These are phyloP conservation scores for Styela clava DNA, from an alignment of 23 tunicate genomes.

Conservation along the genomic window DNA sequence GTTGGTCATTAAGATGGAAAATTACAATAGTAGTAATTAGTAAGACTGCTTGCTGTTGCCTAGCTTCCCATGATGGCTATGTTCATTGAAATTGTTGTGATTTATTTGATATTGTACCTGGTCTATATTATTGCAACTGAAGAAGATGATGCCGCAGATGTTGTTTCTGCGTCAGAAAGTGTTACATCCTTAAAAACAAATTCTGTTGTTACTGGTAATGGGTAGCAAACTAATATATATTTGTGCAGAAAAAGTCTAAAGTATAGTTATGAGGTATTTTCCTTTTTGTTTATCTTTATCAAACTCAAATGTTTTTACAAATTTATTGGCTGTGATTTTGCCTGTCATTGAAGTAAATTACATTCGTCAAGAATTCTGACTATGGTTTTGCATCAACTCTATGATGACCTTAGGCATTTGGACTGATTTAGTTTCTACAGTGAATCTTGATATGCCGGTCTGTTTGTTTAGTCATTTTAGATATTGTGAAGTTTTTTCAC, in stretches of 20 bases:
- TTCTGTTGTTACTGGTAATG: background rate
- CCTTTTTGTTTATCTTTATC: too few species aligned
- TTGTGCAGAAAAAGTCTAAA: too few species aligned
- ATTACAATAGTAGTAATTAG: too few species aligned
- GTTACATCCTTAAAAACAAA: background rate
- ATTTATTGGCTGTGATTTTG: too few species aligned
- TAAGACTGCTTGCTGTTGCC: too few species aligned
- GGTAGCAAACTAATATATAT: too few species aligned
- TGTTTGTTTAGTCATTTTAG: background rate
- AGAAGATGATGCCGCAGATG: conserved; percentile 25
- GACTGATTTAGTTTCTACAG: background rate
- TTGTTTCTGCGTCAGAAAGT: background rate
- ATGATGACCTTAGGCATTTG: background rate
- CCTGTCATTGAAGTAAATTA: too few species aligned
- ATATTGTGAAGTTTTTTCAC: background rate
- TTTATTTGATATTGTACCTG: conserved; percentile 11
- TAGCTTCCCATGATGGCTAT: conserved; percentile 13
- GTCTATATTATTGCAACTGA: conserved; percentile 29
- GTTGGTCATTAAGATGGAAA: too few species aligned
- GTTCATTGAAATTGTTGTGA: conserved; percentile 22
- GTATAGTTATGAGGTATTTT: too few species aligned
- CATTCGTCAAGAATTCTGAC: too few species aligned
- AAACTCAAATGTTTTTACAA: too few species aligned
- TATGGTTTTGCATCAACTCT: too few species aligned
- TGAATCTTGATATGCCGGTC: background rate